Evolutionary conservation across 2,797 vertebrate species (phyloP).

Genomic region (Alca torda): DNA sequence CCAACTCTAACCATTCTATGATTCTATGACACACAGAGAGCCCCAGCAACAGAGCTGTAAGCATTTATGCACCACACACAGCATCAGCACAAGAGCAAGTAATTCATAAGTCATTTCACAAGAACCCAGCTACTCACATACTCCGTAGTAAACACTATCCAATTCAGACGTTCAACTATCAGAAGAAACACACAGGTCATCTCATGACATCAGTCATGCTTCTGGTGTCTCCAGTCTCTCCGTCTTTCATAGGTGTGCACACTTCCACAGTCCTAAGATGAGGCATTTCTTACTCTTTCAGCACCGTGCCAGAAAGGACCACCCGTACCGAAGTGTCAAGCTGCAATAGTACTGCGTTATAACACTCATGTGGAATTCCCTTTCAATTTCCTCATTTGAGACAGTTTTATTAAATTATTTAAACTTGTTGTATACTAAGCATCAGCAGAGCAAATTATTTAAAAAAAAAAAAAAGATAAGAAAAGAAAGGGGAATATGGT

Average conservation of each 20-base stretch:
- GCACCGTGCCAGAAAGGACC: not conserved
- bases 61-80: not conserved
- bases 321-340: not conserved
- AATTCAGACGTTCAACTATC: accelerated
- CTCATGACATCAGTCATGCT: not conserved
- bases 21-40: not conserved
- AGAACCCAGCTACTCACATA: not conserved
- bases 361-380: conserved; percentile 24
- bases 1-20: not conserved
- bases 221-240: not conserved
- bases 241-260: not conserved
- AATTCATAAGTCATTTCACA: not conserved
- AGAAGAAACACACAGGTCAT: not conserved
- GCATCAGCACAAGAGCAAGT: not conserved
- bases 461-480: not conserved
- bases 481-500: not conserved
- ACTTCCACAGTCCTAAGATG: not conserved
- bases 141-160: accelerated
- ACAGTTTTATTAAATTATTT: conserved; percentile 50
- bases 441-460: conserved; percentile 7
- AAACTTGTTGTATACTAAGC: conserved; percentile 49
- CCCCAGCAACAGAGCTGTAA: not conserved
- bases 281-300: not conserved
- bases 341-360: not conserved
- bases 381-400: conserved; percentile 39